These are phyloP conservation scores for Anguilla japonica DNA, from an alignment of 2,113 vertebrate species.

Conservation along the genomic window DNA sequence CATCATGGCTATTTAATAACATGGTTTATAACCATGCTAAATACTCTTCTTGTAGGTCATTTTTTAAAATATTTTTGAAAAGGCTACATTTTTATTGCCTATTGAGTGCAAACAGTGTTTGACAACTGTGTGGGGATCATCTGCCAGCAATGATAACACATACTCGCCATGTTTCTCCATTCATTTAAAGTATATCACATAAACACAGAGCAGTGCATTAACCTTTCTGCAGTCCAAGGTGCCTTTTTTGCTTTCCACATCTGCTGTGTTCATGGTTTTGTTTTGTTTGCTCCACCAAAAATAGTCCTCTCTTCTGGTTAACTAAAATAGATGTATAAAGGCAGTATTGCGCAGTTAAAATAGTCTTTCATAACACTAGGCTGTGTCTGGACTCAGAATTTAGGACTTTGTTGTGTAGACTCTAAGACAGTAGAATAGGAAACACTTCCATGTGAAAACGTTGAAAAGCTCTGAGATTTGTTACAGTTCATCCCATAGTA, in stretches of 20 bases:
- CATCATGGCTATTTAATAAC: background rate
- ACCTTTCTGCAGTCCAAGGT: background rate
- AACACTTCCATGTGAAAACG: background rate
- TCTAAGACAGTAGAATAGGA: background rate
- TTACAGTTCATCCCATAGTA: background rate
- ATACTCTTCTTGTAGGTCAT: background rate
- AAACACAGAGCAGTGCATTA: too few relatives aligned
- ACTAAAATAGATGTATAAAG: background rate
- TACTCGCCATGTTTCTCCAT: background rate
- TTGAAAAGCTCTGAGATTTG: background rate
- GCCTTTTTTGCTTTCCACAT: background rate
- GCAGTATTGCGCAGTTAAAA: background rate
- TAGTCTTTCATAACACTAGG: background rate
- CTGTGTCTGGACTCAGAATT: background rate
- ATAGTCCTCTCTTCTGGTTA: background rate
- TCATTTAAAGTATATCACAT: background rate
- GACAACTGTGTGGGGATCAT: background rate
- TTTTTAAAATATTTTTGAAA: too few relatives aligned
- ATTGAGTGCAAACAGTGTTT: background rate
- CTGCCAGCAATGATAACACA: background rate
- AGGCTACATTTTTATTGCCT: too few relatives aligned
- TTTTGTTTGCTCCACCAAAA: background rate
- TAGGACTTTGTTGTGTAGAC: background rate
- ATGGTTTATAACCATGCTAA: background rate
- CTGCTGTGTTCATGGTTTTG: background rate